Conservation (phyloP, 2,113 vertebrate species). For the Bostrychus sinensis region DNA sequence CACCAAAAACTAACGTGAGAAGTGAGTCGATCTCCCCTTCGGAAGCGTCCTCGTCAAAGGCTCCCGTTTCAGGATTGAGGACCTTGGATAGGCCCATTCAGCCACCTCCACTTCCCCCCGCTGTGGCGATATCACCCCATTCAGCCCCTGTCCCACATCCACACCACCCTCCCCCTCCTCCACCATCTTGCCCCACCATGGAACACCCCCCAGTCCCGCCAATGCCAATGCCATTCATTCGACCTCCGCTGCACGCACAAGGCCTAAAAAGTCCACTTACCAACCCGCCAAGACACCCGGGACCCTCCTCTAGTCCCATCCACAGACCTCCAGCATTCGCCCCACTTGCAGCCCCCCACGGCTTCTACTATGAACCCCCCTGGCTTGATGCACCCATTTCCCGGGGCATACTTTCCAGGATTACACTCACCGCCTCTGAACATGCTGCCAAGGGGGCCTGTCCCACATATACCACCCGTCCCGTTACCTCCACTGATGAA, state of each 20-base stretch:
- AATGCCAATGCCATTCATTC: conserved; percentile 91
- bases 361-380: conserved; percentile 86
- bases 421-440: conserved; percentile 89
- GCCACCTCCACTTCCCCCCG: conserved; percentile 46
- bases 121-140: conserved; percentile 43
- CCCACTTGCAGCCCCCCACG: conserved; percentile 86
- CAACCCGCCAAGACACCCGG: conserved; percentile 84
- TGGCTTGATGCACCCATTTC: conserved; percentile 87
- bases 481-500: conserved; percentile 91
- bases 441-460: conserved; percentile 92
- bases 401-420: conserved; percentile 86
- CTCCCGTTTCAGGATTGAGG: conserved; percentile 86
- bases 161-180: conserved; percentile 51
- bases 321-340: conserved; percentile 92
- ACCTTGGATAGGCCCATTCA: conserved; percentile 86
- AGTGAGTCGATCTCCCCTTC: conserved; percentile 80
- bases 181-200: conserved; percentile 68
- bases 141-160: conserved; percentile 57
- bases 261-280: conserved; percentile 89
- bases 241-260: conserved; percentile 86
- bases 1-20: conserved; percentile 81
- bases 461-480: conserved; percentile 76
- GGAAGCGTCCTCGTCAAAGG: conserved; percentile 86
- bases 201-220: conserved; percentile 67
- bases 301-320: conserved; percentile 89